Evolutionary conservation across 2,797 vertebrate genomes (phyloP).

Genomic region (Dallia pectoralis): DNA sequence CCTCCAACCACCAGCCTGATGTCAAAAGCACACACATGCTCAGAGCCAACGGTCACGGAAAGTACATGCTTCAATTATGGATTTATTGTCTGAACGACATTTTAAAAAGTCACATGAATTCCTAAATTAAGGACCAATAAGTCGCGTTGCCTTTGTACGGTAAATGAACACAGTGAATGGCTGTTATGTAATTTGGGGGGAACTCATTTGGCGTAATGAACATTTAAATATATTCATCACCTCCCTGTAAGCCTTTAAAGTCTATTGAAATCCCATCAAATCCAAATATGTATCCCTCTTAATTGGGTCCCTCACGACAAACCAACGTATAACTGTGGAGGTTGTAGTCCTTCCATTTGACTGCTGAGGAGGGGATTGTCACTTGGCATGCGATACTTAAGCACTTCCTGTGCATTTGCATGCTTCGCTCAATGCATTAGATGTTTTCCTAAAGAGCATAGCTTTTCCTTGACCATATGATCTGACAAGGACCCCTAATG

Average conservation of each 20-base stretch:
- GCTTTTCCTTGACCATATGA: background rate
- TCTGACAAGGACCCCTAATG: background rate
- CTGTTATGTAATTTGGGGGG: conserved; percentile 7
- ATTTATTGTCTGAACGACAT: conserved; percentile 55
- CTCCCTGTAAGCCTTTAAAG: background rate
- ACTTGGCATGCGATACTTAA: background rate
- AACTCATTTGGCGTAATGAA: conserved; percentile 4
- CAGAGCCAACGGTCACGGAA: conserved; percentile 54
- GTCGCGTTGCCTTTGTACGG: conserved; percentile 23
- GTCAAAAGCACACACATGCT: conserved; percentile 58
- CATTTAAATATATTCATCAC: background rate
- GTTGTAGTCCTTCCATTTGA: background rate
- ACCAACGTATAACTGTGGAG: background rate
- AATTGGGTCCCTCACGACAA: conserved; percentile 1
- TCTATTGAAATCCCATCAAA: conserved; percentile 4
- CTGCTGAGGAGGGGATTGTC: background rate
- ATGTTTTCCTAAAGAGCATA: background rate
- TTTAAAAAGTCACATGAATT: conserved; percentile 42
- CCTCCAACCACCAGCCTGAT: conserved; percentile 71
- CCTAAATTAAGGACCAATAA: conserved; percentile 49
- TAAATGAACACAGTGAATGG: background rate
- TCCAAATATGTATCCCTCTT: background rate
- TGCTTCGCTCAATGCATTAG: background rate
- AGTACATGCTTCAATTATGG: conserved; percentile 51
- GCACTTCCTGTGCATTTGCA: background rate